Percentiles rank a stretch among this genome's conserved stretches.
phyloP scores from a whole-genome alignment of 2,113 vertebrate genomes.

The Ctenomys sociabilis region DNA sequence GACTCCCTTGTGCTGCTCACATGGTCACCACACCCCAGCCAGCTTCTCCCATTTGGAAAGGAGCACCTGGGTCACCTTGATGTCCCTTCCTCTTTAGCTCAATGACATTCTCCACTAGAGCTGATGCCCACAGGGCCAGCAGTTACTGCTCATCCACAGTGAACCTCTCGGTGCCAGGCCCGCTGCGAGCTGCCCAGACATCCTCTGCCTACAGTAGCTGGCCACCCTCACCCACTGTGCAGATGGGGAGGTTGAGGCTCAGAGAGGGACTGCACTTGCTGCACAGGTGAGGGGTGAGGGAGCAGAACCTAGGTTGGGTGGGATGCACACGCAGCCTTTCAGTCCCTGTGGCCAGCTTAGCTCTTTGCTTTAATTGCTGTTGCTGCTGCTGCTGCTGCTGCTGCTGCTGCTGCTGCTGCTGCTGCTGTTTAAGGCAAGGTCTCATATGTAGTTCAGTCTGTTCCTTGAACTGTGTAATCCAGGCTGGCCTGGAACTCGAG shows the following conservation, averaged over 20 bases:
- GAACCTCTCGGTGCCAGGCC: not conserved
- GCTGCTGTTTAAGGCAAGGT: not conserved
- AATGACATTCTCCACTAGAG: not conserved
- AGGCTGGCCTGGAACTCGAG: not conserved
- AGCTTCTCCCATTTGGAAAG: not conserved
- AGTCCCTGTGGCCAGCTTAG: not conserved
- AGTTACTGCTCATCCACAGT: not conserved
- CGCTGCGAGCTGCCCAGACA: accelerated
- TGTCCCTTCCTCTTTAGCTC: no score
- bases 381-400: not conserved
- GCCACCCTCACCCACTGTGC: not conserved
- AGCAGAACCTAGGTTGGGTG: not conserved
- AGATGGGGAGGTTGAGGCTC: not conserved
- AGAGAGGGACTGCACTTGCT: accelerated
- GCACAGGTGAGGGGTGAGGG: no score
- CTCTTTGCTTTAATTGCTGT: not conserved
- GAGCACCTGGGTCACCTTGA: no score
- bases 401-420: not conserved
- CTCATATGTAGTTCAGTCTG: not conserved
- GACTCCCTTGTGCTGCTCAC: not conserved
- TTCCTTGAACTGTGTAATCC: not conserved
- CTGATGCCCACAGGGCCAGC: not conserved
- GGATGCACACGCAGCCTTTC: not conserved
- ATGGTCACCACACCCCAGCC: accelerated
- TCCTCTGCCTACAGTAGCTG: not conserved